Evolutionary conservation across 37 sponge, comb jelly and placozoan species (phyloP).

Genomic region (Aplysina aerophoba): DNA sequence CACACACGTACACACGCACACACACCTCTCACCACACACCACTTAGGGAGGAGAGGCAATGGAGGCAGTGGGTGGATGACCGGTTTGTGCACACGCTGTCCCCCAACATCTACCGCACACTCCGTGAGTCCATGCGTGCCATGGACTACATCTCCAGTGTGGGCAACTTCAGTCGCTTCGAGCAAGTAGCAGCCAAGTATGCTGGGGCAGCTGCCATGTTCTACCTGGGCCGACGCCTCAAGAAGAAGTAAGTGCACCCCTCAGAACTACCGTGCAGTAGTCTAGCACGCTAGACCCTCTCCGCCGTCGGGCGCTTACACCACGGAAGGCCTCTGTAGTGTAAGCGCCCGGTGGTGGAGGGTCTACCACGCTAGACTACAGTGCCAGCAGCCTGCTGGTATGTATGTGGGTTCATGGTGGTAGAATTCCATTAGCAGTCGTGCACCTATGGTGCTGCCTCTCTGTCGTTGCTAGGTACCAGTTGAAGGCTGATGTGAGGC

Average conservation of each 20-base stretch:
- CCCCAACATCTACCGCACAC: conserved; percentile 92
- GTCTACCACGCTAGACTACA: neutral
- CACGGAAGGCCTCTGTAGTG: too few species aligned
- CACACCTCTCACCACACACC: neutral
- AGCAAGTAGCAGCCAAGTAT: conserved; percentile 75
- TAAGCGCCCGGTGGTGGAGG: too few species aligned
- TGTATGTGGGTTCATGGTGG: too few species aligned
- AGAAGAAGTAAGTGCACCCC: conserved; percentile 57
- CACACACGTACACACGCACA: too few species aligned
- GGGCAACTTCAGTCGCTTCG: conserved; percentile 76
- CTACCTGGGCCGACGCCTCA: conserved; percentile 68
- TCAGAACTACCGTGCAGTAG: too few species aligned
- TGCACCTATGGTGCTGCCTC: too few species aligned
- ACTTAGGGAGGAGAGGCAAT: conserved; percentile 85
- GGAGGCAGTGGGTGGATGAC: conserved; percentile 96
- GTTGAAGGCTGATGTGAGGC: conserved; percentile 74
- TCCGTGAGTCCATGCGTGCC: conserved; percentile 65
- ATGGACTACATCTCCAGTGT: conserved; percentile 73
- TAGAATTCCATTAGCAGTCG: too few species aligned
- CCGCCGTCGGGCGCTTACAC: too few species aligned
- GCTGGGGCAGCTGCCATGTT: conserved; percentile 89
- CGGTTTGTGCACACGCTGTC: conserved; percentile 79
- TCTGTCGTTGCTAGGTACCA: conserved; percentile 51
- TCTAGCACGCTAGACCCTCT: too few species aligned
- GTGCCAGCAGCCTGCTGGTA: neutral